Percentiles rank a stretch among this genome's conserved stretches.
phyloP scores from a whole-genome alignment of 2,113 vertebrate genomes.

The Paradoxurus hermaphroditus region DNA sequence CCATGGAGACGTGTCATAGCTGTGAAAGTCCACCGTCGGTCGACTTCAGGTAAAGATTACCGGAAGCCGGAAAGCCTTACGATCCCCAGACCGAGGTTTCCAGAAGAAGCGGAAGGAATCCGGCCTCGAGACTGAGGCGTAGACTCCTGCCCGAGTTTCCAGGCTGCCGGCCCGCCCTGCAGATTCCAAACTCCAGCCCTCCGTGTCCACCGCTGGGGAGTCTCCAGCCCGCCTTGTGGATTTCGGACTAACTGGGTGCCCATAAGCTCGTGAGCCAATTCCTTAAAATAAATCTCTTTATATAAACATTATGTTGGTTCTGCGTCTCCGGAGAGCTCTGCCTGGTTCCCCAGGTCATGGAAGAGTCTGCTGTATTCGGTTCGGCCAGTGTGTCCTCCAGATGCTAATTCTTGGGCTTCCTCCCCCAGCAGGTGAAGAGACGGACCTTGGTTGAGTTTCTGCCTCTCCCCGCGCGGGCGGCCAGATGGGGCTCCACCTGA shows the following conservation, averaged over 20 bases:
- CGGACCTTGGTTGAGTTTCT: background rate
- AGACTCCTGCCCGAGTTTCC: background rate
- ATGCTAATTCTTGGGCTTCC: too few species aligned
- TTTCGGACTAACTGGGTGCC: background rate
- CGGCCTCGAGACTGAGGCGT: background rate
- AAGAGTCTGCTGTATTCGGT: background rate
- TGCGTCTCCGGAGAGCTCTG: background rate
- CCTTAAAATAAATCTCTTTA: background rate
- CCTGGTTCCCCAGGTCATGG: background rate
- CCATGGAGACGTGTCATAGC: rapidly evolving
- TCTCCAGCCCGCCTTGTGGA: background rate
- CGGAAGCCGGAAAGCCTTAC: background rate
- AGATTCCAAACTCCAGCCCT: background rate
- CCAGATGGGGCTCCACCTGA: background rate
- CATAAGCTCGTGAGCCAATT: background rate
- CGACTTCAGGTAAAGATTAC: too few species aligned
- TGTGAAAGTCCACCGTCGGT: rapidly evolving
- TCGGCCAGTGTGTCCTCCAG: background rate
- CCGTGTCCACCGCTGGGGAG: rapidly evolving
- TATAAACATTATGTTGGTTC: rapidly evolving
- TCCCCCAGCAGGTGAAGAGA: background rate
- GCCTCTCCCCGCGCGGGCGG: background rate
- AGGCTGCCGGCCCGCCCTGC: rapidly evolving
- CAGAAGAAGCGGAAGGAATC: background rate
- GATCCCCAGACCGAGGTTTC: background rate